Conservation (phyloP, 2,113 vertebrate species). For the Siniperca chuatsi region DNA sequence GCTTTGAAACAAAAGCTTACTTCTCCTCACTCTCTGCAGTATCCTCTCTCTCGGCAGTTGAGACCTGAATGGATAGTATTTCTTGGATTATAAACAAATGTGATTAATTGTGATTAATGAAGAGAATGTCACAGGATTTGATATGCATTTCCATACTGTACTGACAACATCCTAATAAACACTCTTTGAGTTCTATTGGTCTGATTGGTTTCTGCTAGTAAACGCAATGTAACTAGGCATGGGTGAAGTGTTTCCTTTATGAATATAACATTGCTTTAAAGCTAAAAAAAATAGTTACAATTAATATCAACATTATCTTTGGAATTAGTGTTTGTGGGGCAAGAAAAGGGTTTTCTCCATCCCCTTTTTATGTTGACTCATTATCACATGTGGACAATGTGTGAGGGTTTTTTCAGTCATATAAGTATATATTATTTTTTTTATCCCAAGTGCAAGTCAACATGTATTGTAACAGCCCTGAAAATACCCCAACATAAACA, state of each 20-base stretch:
- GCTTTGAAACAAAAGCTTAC: neutral
- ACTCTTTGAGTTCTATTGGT: neutral
- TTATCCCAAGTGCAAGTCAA: neutral
- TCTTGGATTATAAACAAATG: neutral
- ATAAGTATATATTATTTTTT: too few relatives aligned
- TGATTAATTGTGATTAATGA: neutral
- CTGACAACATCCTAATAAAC: conserved; percentile 33
- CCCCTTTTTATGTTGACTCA: neutral
- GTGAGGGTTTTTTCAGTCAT: too few relatives aligned
- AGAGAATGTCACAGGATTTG: neutral
- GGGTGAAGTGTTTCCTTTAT: neutral
- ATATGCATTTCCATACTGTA: conserved; percentile 6
- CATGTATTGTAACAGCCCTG: neutral
- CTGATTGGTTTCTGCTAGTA: neutral
- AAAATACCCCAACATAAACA: neutral
- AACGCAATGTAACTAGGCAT: neutral
- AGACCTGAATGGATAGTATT: neutral
- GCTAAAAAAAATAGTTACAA: neutral
- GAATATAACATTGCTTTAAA: neutral
- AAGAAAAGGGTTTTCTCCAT: neutral
- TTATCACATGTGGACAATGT: neutral
- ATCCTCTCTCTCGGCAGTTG: neutral
- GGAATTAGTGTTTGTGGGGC: neutral
- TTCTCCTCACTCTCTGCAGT: neutral
- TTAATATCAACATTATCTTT: neutral